Percentiles rank a stretch among this genome's conserved stretches.
These are phyloP conservation scores for Perognathus longimembris DNA, from an alignment of 2,113 vertebrate genomes.

Conservation along the genomic window DNA sequence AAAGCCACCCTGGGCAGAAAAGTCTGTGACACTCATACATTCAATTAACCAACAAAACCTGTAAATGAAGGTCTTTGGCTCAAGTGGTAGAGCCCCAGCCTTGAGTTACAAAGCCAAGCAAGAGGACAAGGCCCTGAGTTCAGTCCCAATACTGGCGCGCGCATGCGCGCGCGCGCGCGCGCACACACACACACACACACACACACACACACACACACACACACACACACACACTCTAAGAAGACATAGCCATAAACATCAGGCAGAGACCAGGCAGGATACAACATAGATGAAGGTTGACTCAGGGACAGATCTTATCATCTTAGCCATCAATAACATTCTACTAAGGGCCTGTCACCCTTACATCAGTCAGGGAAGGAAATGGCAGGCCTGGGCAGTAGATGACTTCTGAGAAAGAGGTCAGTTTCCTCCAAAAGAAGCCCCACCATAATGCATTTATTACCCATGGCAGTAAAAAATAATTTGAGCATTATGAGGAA, in stretches of 20 bases:
- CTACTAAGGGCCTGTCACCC: neutral
- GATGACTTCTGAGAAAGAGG: neutral
- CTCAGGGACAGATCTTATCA: neutral
- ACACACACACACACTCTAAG: too few species aligned
- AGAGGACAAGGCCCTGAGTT: too few species aligned
- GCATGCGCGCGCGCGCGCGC: accelerated
- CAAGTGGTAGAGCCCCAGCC: too few species aligned
- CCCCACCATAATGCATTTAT: conserved; percentile 62
- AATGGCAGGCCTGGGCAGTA: neutral
- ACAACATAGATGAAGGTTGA: neutral
- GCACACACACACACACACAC: too few species aligned
- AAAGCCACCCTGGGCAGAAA: too few species aligned
- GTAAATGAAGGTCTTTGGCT: too few species aligned
- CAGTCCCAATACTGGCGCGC: too few species aligned
- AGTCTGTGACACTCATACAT: too few species aligned
- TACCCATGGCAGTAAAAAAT: conserved; percentile 78
- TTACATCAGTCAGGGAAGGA: neutral
- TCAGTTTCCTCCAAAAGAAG: conserved; percentile 38
- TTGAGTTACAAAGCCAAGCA: too few species aligned
- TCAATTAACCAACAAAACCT: too few species aligned
- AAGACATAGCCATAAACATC: neutral
- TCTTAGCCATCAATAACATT: neutral
- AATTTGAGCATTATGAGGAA: conserved; percentile 83
- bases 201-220: too few species aligned
- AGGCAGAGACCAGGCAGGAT: neutral